These are phyloP conservation scores for Drosophila cardini DNA, from an alignment of 1,140 invertebrate genomes.

Conservation along the genomic window DNA sequence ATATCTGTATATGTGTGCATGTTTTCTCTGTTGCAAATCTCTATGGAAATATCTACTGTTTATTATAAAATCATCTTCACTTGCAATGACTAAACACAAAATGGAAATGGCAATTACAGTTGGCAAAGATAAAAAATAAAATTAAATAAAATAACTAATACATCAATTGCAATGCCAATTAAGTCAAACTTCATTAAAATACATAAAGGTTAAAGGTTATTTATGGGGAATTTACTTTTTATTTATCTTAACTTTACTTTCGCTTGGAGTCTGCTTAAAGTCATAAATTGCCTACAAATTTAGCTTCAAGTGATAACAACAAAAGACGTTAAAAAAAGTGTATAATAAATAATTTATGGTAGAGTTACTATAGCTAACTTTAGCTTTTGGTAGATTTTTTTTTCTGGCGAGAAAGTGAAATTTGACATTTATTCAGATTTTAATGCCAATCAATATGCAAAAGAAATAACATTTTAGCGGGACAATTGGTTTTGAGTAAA, in stretches of 20 bases:
- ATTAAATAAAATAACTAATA: background rate
- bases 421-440: too few species aligned
- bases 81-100: conserved; percentile 42
- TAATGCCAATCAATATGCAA: too few species aligned
- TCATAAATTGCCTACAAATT: background rate
- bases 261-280: background rate
- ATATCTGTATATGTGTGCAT: background rate
- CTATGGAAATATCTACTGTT: conserved; percentile 24
- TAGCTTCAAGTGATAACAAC: too few species aligned
- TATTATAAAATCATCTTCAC: conserved; percentile 30
- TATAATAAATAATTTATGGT: too few species aligned
- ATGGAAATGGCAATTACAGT: conserved; percentile 32
- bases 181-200: background rate
- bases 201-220: background rate
- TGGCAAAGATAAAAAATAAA: conserved; percentile 9
- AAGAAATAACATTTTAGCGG: too few species aligned
- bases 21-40: conserved; percentile 34
- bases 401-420: too few species aligned
- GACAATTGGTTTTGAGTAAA: too few species aligned
- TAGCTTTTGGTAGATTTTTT: too few species aligned
- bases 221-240: background rate
- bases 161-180: conserved; percentile 13
- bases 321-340: too few species aligned
- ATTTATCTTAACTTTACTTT: background rate
- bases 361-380: too few species aligned